Evolutionary conservation across 2,888 invertebrate species (phyloP).

Genomic region (Leptopilina myrica): DNA sequence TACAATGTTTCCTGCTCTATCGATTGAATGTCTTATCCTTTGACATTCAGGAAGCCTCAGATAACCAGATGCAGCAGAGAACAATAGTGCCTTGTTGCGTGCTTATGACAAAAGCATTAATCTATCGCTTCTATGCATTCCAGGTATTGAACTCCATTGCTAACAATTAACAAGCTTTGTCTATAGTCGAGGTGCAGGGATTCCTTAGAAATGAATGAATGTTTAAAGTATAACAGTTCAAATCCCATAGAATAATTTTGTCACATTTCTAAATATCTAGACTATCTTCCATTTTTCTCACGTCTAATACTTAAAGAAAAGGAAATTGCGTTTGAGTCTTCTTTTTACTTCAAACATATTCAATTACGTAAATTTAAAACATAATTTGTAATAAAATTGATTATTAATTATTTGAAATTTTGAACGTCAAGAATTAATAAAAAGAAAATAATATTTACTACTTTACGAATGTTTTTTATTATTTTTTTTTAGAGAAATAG

Average conservation of each 20-base stretch:
- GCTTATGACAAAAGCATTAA: constrained; percentile 30
- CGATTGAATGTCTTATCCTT: constrained; percentile 24
- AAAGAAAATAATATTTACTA: too few species aligned
- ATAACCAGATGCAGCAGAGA: not conserved
- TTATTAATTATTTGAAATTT: too few species aligned
- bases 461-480: too few species aligned
- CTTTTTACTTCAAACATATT: too few species aligned
- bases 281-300: too few species aligned
- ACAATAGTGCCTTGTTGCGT: constrained; percentile 9
- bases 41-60: constrained; percentile 13
- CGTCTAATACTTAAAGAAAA: too few species aligned
- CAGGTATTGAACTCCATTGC: constrained; percentile 11
- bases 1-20: constrained; percentile 20
- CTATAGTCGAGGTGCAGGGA: not conserved
- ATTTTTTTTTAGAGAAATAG: not conserved
- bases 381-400: too few species aligned
- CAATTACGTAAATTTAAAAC: too few species aligned
- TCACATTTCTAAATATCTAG: too few species aligned
- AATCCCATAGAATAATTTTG: too few species aligned
- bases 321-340: too few species aligned
- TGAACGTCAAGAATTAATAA: too few species aligned
- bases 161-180: constrained; percentile 14
- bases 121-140: constrained; percentile 29
- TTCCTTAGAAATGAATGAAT: not conserved
- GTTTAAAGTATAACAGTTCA: not conserved